Evolutionary conservation across 2,888 invertebrate genomes (phyloP).

Genomic region (Clepsis dumicolana): DNA sequence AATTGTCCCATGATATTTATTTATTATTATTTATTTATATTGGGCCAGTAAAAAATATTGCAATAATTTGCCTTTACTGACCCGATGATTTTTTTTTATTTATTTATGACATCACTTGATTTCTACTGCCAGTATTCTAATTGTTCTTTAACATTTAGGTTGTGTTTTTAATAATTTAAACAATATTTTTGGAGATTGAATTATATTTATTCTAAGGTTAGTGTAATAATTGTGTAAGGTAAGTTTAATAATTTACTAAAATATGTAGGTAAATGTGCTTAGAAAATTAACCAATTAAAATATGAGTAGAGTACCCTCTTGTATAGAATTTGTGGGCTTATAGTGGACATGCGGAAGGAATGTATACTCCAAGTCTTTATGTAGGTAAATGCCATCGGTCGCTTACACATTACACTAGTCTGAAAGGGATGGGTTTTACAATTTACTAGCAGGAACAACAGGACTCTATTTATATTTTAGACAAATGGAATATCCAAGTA

Average conservation of each 20-base stretch:
- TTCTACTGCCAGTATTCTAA: constrained; percentile 74
- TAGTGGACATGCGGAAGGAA: neutral
- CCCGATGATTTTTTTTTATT: neutral
- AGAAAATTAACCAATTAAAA: neutral
- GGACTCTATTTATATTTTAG: neutral
- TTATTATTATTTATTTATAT: too few species aligned
- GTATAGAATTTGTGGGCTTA: neutral
- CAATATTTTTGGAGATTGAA: constrained; percentile 12
- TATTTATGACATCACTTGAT: constrained; percentile 33
- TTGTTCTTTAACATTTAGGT: constrained; percentile 71
- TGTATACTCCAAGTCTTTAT: too few species aligned
- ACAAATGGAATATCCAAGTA: neutral
- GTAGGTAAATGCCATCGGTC: neutral
- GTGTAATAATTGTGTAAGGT: too few species aligned
- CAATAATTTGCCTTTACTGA: neutral
- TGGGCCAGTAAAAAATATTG: neutral
- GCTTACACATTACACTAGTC: neutral
- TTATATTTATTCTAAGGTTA: constrained; percentile 5
- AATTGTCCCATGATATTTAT: too few species aligned
- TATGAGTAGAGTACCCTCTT: neutral
- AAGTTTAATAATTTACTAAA: constrained; percentile 4
- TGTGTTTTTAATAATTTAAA: constrained; percentile 55
- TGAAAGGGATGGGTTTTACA: neutral
- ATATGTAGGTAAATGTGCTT: neutral
- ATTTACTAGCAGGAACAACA: too few species aligned